A percentile compares a stretch with the other conserved stretches of the same genome.
Conservation (phyloP, 1,140 invertebrate species). For the Philopotamus ludificatus region DNA sequence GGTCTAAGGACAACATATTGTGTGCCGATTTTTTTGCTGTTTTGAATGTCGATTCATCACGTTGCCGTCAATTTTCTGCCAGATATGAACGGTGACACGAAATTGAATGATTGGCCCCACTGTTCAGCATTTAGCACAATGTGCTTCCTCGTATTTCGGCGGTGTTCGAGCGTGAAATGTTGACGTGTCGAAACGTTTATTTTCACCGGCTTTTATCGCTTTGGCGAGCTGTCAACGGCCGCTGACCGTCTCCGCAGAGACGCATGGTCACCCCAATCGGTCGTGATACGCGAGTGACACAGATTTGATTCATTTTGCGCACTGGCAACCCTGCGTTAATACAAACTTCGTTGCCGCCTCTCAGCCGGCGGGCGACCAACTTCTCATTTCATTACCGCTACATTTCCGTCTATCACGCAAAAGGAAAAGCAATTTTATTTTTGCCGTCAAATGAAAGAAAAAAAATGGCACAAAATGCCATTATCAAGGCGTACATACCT, state of each 20-base stretch:
- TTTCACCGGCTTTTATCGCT: background rate
- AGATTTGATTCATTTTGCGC: background rate
- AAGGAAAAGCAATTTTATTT: background rate
- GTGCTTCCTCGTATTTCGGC: no score
- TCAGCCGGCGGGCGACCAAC: background rate
- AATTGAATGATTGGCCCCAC: no score
- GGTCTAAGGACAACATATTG: no score
- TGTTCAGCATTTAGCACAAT: no score
- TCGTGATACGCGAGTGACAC: background rate
- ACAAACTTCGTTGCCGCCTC: background rate
- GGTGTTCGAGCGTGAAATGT: no score
- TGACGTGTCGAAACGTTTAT: no score
- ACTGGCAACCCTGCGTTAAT: no score
- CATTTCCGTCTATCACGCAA: background rate
- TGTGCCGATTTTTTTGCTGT: no score
- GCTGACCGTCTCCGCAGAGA: background rate
- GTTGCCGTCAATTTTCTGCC: no score
- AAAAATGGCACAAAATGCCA: background rate
- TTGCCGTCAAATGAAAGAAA: background rate
- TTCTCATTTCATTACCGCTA: conserved; percentile 10
- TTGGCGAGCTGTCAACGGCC: background rate
- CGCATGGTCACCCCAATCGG: background rate
- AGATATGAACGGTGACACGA: no score
- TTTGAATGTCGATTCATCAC: no score
- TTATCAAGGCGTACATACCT: background rate